Percentiles rank a stretch among this genome's conserved stretches.
These are phyloP conservation scores for Rhorus exstirpatorius DNA, from an alignment of 2,888 invertebrate genomes.

Conservation along the genomic window DNA sequence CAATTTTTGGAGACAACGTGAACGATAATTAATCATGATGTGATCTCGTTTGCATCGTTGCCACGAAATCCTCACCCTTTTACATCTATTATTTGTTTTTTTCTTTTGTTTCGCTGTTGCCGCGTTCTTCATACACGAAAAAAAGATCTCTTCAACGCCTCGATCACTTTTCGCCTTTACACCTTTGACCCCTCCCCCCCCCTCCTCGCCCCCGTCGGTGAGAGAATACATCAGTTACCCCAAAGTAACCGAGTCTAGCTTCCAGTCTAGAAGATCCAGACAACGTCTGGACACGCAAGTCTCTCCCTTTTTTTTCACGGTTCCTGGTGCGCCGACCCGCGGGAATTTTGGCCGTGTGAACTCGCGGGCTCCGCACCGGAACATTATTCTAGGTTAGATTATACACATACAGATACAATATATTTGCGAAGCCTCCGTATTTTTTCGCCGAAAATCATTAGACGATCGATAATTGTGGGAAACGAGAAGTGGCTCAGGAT, in stretches of 20 bases:
- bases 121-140: neutral
- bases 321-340: constrained; percentile 53
- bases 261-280: constrained; percentile 64
- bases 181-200: constrained; percentile 73
- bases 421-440: neutral
- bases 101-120: neutral
- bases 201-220: too few species aligned
- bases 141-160: constrained; percentile 60
- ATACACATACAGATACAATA: neutral
- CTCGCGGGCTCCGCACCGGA: constrained; percentile 48
- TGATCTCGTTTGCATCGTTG: constrained; percentile 1
- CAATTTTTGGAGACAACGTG: constrained; percentile 84
- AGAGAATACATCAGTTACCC: constrained; percentile 23
- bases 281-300: constrained; percentile 71
- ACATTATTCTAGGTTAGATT: constrained; percentile 44
- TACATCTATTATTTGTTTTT: neutral
- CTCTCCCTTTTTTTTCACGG: constrained; percentile 58
- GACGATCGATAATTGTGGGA: constrained; percentile 63
- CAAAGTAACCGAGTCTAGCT: constrained; percentile 66
- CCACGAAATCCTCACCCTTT: neutral
- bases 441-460: constrained; percentile 63
- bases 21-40: constrained; percentile 82
- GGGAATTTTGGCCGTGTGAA: constrained; percentile 68
- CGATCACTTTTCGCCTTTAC: constrained; percentile 67
- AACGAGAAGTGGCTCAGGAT: constrained; percentile 6